phyloP scores from a whole-genome alignment of 2,888 invertebrate genomes.

The Synanthedon formicaeformis region DNA sequence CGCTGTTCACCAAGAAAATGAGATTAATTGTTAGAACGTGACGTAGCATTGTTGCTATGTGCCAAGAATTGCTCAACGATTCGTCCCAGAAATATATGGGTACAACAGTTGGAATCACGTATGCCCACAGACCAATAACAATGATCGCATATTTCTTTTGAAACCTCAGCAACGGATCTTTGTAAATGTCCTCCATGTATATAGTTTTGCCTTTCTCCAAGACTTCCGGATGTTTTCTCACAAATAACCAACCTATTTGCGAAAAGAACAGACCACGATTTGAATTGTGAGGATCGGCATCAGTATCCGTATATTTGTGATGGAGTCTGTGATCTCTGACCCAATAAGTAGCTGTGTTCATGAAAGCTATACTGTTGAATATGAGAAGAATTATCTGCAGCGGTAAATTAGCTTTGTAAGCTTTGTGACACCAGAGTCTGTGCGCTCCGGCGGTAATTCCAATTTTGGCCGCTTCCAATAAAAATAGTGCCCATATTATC shows the following conservation, averaged over 20 bases:
- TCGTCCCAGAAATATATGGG: slow-evolving; percentile 6
- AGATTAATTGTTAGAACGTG: slow-evolving; percentile 5
- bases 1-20: slow-evolving; percentile 6
- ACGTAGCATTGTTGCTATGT: slow-evolving; percentile 6
- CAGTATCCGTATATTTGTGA: slow-evolving; percentile 5
- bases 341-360: slow-evolving; percentile 7
- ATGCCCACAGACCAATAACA: slow-evolving; percentile 6
- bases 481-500: slow-evolving; percentile 7
- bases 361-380: slow-evolving; percentile 54
- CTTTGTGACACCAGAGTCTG: slow-evolving; percentile 67
- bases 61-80: slow-evolving; percentile 4
- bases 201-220: slow-evolving; percentile 6
- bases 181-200: slow-evolving; percentile 6
- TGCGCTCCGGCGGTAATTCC: slow-evolving; percentile 72
- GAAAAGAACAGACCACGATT: slow-evolving; percentile 4
- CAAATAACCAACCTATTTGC: slow-evolving; percentile 6
- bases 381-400: slow-evolving; percentile 59
- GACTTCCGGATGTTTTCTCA: slow-evolving; percentile 5
- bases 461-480: slow-evolving; percentile 6
- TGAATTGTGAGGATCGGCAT: slow-evolving; percentile 5
- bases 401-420: slow-evolving; percentile 67
- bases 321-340: slow-evolving; percentile 6
- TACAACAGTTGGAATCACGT: slow-evolving; percentile 4
- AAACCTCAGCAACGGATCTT: slow-evolving; percentile 2
- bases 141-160: slow-evolving; percentile 5